Evolutionary conservation across 2,888 invertebrate species (phyloP), one percentile per base, ranked within the genome.

Genomic region (Lepetodrilus schrolli): DNA sequence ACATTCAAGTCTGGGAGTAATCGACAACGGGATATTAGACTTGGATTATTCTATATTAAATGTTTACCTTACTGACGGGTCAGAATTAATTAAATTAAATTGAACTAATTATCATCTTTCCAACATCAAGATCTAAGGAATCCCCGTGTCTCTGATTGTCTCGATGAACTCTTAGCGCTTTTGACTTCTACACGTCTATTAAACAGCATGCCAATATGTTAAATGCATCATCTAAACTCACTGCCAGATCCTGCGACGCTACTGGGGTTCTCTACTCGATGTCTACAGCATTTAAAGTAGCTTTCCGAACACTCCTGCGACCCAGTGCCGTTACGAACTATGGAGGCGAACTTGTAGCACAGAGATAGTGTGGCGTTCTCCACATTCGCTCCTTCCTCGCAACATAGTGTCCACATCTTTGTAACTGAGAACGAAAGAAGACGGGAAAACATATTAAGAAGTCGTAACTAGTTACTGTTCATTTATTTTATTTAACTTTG

Each of bases 251-350:
- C 73, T 13, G 49, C n/a, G n/a, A 26, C 66, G 36, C 73, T 70
- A 5, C 68, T 43, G 8, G 48, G 36, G 13, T 36, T 38, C 34
- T 26, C 30, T 7, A 72, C 76, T 21, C 10, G 30, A 34, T 72
- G 75, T 26, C 38, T 71, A 72, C 83, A 83, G 73, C 83, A 83
- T 49, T 47, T 58, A 68, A 80, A 83, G 72, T 82, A 83, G 13
- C 78, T 75, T 26, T 73, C 73, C 13, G 80, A 77, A 77, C 83
- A 83, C 1, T 72, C 49, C 21, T 74, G 73, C 66, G 77, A 77
- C 17, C 71, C 76, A 21, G 81, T 78, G 13, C 75, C 48, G 10
- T 68, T 75, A 21, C 76, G 77, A 17, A 83, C 77, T n/a, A 72
- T 58, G 30, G 78, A 78, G 3, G 82, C 80, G 20, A 77, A 75